These are phyloP conservation scores for Drosophila recens DNA, from an alignment of 2,888 invertebrate species.

Conservation along the genomic window DNA sequence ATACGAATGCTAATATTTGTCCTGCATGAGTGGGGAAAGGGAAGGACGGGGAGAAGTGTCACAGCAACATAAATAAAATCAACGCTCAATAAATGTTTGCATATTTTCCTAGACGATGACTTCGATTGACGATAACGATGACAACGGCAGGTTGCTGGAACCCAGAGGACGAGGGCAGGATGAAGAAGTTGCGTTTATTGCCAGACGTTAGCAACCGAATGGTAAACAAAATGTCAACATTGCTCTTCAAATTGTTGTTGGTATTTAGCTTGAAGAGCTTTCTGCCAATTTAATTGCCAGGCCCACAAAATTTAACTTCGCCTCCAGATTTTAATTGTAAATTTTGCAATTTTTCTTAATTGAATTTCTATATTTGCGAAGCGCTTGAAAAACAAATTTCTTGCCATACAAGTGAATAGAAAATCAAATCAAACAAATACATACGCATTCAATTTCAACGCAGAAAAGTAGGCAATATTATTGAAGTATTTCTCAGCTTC, in stretches of 20 bases:
- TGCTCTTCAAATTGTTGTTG: slow-evolving; percentile 18
- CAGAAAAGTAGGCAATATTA: slow-evolving; percentile 15
- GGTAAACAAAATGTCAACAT: slow-evolving; percentile 59
- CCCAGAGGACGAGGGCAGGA: not conserved
- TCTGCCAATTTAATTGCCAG: slow-evolving; percentile 42
- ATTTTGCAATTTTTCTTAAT: slow-evolving; percentile 37
- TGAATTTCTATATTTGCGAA: slow-evolving; percentile 56
- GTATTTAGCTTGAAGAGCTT: slow-evolving; percentile 15
- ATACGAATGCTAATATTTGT: slow-evolving; percentile 76
- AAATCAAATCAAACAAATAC: slow-evolving; percentile 31
- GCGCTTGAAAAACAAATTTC: slow-evolving; percentile 29
- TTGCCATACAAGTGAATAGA: slow-evolving; percentile 32
- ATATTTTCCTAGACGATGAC: slow-evolving; percentile 76
- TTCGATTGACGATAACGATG: slow-evolving; percentile 68
- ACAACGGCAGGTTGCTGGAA: slow-evolving; percentile 33
- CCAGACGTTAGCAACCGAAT: slow-evolving; percentile 61
- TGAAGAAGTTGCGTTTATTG: slow-evolving; percentile 4
- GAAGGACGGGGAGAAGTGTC: slow-evolving; percentile 9
- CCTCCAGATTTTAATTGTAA: slow-evolving; percentile 16
- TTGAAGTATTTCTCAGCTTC: slow-evolving; percentile 1
- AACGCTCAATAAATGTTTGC: slow-evolving; percentile 81
- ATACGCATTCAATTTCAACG: not conserved
- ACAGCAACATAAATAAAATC: slow-evolving; percentile 77
- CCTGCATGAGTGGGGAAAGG: slow-evolving; percentile 1
- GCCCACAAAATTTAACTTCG: slow-evolving; percentile 28